phyloP scores from a whole-genome alignment of 2,797 vertebrate species.

The Pygocentrus nattereri region DNA sequence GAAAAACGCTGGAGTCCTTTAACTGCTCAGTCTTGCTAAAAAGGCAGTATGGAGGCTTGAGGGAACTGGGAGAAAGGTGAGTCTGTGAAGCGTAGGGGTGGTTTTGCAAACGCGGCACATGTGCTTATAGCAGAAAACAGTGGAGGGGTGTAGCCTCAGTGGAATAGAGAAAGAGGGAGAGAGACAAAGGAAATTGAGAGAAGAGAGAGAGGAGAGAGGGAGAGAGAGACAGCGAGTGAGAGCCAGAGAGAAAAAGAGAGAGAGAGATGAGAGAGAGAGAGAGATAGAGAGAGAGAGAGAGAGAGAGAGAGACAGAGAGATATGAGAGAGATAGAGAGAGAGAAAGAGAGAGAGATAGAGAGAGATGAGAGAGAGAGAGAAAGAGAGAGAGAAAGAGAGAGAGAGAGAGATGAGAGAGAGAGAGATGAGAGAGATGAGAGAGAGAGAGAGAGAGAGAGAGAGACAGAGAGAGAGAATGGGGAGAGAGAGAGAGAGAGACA shows the following conservation, averaged over 20 bases:
- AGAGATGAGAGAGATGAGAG: background rate
- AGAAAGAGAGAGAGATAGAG: background rate
- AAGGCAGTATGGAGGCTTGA: background rate
- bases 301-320: constrained; percentile 4
- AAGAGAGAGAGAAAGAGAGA: background rate
- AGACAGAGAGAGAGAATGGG: too few relatives aligned
- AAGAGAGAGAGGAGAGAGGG: background rate
- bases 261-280: background rate
- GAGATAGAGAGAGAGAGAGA: background rate
- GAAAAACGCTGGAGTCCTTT: background rate
- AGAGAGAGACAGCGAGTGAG: constrained; percentile 6
- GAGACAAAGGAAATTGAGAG: background rate
- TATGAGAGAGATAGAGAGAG: background rate
- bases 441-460: background rate
- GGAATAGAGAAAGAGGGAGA: background rate
- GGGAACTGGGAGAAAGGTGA: constrained; percentile 45
- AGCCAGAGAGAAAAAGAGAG: constrained; percentile 17
- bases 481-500: background rate
- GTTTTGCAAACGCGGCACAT: constrained; percentile 46
- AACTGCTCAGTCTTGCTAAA: constrained; percentile 11
- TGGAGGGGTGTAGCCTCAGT: constrained; percentile 2
- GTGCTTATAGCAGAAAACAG: constrained; percentile 27
- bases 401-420: background rate
- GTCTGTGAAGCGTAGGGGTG: constrained; percentile 26
- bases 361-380: constrained; percentile 26